A percentile compares a stretch with the other conserved stretches of the same genome.
phyloP scores from a whole-genome alignment of 2,797 vertebrate genomes.

The Tiaroga cobitis region DNA sequence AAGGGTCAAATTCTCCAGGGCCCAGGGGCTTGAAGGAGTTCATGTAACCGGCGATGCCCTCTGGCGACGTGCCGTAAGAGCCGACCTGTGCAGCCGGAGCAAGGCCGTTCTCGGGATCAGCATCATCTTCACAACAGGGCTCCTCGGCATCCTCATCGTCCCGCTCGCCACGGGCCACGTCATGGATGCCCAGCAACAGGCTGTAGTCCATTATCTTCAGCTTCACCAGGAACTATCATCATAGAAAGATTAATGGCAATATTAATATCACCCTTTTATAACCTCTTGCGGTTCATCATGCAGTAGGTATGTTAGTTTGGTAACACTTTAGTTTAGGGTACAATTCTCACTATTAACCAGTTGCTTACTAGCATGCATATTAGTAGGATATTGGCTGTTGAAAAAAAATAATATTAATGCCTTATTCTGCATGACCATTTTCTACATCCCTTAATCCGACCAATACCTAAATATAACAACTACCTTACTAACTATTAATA shows the following conservation, averaged over 20 bases:
- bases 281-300: neutral
- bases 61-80: slow-evolving; percentile 88
- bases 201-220: slow-evolving; percentile 98
- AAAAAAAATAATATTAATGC: too few species aligned
- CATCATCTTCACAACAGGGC: slow-evolving; percentile 78
- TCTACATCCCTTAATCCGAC: too few species aligned
- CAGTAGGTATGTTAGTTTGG: too few species aligned
- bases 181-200: slow-evolving; percentile 90
- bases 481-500: too few species aligned
- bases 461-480: too few species aligned
- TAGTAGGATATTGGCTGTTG: too few species aligned
- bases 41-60: slow-evolving; percentile 89
- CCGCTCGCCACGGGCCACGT: slow-evolving; percentile 82
- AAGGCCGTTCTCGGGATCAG: slow-evolving; percentile 76
- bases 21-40: slow-evolving; percentile 85
- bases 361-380: too few species aligned
- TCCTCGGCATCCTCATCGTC: slow-evolving; percentile 87
- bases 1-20: slow-evolving; percentile 89
- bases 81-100: slow-evolving; percentile 68
- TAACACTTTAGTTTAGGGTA: too few species aligned
- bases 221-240: slow-evolving; percentile 85
- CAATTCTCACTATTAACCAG: too few species aligned
- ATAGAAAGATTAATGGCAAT: neutral
- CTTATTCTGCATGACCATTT: too few species aligned
- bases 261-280: neutral